A percentile compares a stretch with the other conserved stretches of the same genome.
Conservation (phyloP, 1,140 invertebrate species). For the Calephelis virginiensis region DNA sequence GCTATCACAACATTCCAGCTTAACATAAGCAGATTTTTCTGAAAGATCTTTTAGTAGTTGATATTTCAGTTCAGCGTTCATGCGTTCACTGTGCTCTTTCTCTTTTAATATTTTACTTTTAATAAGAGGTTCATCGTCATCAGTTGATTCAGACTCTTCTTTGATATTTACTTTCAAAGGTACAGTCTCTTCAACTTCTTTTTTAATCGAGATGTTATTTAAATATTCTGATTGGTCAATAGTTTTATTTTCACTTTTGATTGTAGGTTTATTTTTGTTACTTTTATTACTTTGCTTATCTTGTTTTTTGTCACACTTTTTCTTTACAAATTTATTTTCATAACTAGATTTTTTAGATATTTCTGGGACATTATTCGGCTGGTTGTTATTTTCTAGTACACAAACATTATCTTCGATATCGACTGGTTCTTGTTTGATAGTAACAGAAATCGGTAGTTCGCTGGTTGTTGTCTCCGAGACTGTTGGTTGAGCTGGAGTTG, state of each 20-base stretch:
- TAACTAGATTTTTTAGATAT: constrained; percentile 29
- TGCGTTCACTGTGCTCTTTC: constrained; percentile 54
- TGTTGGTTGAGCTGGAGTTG: background rate
- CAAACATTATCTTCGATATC: constrained; percentile 48
- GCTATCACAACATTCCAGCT: constrained; percentile 69
- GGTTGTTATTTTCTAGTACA: constrained; percentile 30
- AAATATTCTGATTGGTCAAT: constrained; percentile 37
- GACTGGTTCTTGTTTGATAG: constrained; percentile 65
- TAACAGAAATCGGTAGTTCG: constrained; percentile 28
- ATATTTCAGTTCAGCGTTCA: constrained; percentile 44
- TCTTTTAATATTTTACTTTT: constrained; percentile 73
- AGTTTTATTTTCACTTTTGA: constrained; percentile 45
- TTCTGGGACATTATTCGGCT: constrained; percentile 25
- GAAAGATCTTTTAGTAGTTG: constrained; percentile 67
- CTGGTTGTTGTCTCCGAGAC: background rate
- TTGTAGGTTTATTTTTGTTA: constrained; percentile 35
- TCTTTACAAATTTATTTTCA: constrained; percentile 40
- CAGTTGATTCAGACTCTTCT: constrained; percentile 70
- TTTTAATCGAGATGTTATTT: constrained; percentile 42
- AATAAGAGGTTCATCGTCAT: constrained; percentile 76
- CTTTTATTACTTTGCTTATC: constrained; percentile 43
- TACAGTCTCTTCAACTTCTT: constrained; percentile 50
- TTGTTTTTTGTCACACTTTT: constrained; percentile 43
- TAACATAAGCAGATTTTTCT: constrained; percentile 69
- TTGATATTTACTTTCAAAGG: constrained; percentile 52